These are phyloP conservation scores for Enteromius viviparus DNA, from an alignment of 2,797 vertebrate species.

Conservation along the genomic window DNA sequence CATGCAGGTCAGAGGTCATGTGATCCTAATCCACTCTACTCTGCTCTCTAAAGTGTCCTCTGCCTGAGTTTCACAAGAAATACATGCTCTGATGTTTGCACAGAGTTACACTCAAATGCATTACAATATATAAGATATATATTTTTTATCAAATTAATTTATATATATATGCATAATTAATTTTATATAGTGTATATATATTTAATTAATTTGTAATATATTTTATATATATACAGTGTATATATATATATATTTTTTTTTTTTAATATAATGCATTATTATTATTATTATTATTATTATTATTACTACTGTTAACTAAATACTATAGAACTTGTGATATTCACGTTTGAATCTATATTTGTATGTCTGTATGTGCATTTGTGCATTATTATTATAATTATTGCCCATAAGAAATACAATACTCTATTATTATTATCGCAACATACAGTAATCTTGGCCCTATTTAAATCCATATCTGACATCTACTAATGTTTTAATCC, in stretches of 20 bases:
- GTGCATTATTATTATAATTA: not conserved
- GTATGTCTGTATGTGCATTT: too few species aligned
- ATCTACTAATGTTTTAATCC: not conserved
- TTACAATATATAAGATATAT: not conserved
- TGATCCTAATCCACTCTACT: slow-evolving; percentile 30
- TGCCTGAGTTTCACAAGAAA: not conserved
- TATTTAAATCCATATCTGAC: not conserved
- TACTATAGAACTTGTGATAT: too few species aligned
- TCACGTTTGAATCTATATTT: too few species aligned
- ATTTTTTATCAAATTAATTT: not conserved
- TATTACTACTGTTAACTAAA: too few species aligned
- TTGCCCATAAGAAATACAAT: not conserved
- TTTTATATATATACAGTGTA: not conserved
- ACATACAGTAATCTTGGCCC: not conserved
- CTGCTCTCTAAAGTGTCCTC: slow-evolving; percentile 1
- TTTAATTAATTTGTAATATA: too few species aligned
- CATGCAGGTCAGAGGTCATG: slow-evolving; percentile 64
- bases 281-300: too few species aligned
- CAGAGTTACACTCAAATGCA: not conserved
- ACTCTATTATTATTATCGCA: not conserved
- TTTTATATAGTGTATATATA: too few species aligned
- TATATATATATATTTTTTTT: not conserved
- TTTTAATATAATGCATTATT: too few species aligned
- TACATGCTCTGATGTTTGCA: not conserved
- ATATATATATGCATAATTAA: not conserved